phyloP scores from a whole-genome alignment of 2,888 invertebrate species.

The Smittia sp. region DNA sequence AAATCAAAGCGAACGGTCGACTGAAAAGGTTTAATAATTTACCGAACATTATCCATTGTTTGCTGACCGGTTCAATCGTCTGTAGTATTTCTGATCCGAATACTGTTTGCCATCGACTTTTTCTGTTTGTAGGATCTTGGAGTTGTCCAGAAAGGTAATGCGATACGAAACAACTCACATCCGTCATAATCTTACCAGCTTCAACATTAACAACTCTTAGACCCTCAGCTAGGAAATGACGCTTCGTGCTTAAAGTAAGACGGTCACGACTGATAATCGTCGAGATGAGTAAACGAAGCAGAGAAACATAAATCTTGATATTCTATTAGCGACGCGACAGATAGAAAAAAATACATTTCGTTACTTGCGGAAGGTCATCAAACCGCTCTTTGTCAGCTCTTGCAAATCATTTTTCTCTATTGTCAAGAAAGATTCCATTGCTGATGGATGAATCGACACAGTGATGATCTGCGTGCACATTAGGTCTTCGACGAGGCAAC shows the following conservation, averaged over 20 bases:
- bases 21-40: background rate
- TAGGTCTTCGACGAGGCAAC: background rate
- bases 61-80: background rate
- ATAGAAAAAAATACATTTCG: background rate
- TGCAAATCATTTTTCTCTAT: background rate
- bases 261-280: background rate
- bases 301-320: constrained; percentile 1
- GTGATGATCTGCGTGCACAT: constrained; percentile 1
- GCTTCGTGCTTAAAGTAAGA: too few species aligned
- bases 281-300: background rate
- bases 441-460: background rate
- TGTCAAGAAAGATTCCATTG: background rate
- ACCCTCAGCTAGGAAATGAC: too few species aligned
- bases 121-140: too few species aligned
- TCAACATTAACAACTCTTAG: too few species aligned
- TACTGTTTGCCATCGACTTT: background rate
- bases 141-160: too few species aligned
- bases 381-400: background rate
- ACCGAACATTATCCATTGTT: background rate
- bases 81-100: background rate
- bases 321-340: background rate
- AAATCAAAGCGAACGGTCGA: too few species aligned
- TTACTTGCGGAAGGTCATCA: background rate
- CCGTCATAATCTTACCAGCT: too few species aligned
- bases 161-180: too few species aligned